Evolutionary conservation across 2,888 invertebrate species (phyloP).

Genomic region (Neuroscelio doddi): DNA sequence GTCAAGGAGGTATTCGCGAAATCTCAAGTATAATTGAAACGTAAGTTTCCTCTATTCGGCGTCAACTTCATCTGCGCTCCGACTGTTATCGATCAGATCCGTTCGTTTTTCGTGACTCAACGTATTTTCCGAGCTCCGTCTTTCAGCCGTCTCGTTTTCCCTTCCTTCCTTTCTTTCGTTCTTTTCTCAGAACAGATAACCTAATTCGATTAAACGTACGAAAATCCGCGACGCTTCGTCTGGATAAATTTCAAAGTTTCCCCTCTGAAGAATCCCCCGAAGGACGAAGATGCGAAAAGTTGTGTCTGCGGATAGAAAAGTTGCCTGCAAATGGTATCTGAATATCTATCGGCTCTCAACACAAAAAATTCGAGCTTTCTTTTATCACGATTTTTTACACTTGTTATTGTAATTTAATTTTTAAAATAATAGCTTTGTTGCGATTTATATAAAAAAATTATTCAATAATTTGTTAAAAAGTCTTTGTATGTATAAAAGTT

Average conservation of each 20-base stretch:
- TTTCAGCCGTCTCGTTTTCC: not conserved
- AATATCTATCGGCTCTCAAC: constrained; percentile 1
- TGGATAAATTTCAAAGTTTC: constrained; percentile 7
- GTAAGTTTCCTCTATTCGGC: not conserved
- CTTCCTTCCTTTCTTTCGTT: not conserved
- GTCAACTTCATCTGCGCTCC: not conserved
- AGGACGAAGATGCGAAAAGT: not conserved
- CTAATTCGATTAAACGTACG: constrained; percentile 10
- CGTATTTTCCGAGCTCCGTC: not conserved
- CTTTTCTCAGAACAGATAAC: not conserved
- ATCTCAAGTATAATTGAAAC: constrained; percentile 2
- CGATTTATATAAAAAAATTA: too few relatives aligned
- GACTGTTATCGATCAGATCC: constrained; percentile 5
- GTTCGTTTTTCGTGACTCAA: not conserved
- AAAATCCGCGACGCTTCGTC: constrained; percentile 4
- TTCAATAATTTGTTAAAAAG: too few relatives aligned
- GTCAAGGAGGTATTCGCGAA: too few relatives aligned
- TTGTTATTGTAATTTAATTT: too few relatives aligned
- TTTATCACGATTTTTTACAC: too few relatives aligned
- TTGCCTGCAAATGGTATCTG: not conserved
- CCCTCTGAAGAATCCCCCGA: not conserved
- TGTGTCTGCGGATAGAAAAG: not conserved
- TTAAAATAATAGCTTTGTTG: too few relatives aligned
- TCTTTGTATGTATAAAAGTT: too few relatives aligned
- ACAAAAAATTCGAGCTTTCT: too few relatives aligned